A percentile compares a stretch with the other conserved stretches of the same genome.
Evolutionary conservation across 2,113 vertebrate species (phyloP).

Genomic region (Barbus barbus): DNA sequence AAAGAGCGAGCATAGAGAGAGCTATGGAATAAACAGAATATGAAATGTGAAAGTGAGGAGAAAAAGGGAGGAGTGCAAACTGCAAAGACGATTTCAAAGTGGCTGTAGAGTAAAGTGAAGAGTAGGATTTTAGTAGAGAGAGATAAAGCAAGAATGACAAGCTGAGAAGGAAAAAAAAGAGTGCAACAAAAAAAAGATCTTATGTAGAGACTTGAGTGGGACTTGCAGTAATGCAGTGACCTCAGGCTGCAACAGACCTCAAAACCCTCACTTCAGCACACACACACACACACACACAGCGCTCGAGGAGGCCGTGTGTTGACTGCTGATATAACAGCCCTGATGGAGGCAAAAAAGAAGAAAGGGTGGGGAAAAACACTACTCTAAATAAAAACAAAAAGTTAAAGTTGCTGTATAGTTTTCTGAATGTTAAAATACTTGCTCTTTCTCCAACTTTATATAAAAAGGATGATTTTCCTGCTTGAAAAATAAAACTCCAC

Average conservation of each 20-base stretch:
- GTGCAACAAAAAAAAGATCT: conserved; percentile 1
- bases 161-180: conserved; percentile 8
- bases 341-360: neutral
- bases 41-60: neutral
- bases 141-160: conserved; percentile 11
- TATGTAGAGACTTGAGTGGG: conserved; percentile 19
- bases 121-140: neutral
- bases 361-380: neutral
- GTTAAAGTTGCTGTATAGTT: neutral
- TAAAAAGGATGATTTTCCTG: neutral
- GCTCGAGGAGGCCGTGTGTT: neutral
- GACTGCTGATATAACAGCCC: conserved; percentile 27
- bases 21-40: neutral
- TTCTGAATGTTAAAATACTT: neutral
- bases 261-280: neutral
- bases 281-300: neutral
- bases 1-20: neutral
- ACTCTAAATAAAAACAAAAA: no score
- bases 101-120: neutral
- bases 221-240: neutral
- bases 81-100: conserved; percentile 11
- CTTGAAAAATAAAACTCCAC: neutral
- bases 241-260: conserved; percentile 32
- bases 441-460: neutral
- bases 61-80: conserved; percentile 6